Conservation (phyloP, 2,888 invertebrate genomes). For the Agrotis segetum region DNA sequence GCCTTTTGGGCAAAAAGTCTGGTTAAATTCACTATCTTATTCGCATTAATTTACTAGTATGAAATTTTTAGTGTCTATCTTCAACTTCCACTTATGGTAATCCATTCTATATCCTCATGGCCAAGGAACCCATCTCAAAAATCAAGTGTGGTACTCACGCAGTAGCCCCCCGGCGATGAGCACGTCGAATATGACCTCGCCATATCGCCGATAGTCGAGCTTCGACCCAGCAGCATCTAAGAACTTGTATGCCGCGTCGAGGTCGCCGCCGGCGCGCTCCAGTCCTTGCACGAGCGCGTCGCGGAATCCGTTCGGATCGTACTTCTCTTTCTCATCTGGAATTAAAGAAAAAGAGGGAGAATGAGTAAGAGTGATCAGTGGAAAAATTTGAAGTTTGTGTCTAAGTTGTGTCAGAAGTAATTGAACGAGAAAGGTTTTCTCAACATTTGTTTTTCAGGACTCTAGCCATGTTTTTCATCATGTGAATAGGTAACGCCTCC, state of each 20-base stretch:
- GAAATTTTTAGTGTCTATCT: too few relatives aligned
- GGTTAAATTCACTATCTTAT: too few relatives aligned
- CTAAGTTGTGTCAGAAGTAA: slow-evolving; percentile 69
- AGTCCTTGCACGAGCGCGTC: slow-evolving; percentile 98
- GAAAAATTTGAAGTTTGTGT: neutral
- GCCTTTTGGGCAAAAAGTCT: neutral
- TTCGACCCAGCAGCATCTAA: slow-evolving; percentile 98
- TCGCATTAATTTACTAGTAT: too few relatives aligned
- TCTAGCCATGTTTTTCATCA: slow-evolving; percentile 90
- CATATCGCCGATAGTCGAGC: slow-evolving; percentile 99
- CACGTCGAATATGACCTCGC: slow-evolving; percentile 99
- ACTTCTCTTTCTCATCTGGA: slow-evolving; percentile 99
- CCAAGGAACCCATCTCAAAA: neutral
- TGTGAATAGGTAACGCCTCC: slow-evolving; percentile 45
- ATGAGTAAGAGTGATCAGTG: neutral
- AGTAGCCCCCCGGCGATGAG: slow-evolving; percentile 99
- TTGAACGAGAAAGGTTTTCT: slow-evolving; percentile 87
- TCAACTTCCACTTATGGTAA: too few relatives aligned
- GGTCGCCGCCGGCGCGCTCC: slow-evolving; percentile 98
- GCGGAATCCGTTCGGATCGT: slow-evolving; percentile 99
- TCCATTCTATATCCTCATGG: too few relatives aligned
- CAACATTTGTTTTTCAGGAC: slow-evolving; percentile 85
- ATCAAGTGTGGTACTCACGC: slow-evolving; percentile 90
- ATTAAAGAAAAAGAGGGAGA: slow-evolving; percentile 19
- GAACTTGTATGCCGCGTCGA: slow-evolving; percentile 98